Percentiles rank a stretch among this genome's conserved stretches.
phyloP scores from a whole-genome alignment of 2,113 vertebrate species.

The Raja brachyura region DNA sequence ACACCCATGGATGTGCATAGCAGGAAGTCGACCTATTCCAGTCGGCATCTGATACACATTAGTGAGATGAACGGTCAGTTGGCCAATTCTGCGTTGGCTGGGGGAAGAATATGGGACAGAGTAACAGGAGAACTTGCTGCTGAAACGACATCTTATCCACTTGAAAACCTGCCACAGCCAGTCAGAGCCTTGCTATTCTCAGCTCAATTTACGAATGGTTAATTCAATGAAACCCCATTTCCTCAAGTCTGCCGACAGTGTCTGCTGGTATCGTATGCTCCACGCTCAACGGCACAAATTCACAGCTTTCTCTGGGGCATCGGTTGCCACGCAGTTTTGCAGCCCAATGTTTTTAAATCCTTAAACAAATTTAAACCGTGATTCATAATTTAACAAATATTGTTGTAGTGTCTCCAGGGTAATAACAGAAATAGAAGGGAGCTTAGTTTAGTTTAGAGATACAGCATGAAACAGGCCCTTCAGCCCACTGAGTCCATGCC shows the following conservation, averaged over 20 bases:
- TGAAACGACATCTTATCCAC: no score
- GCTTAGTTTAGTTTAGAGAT: no score
- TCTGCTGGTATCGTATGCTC: neutral
- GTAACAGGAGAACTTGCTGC: no score
- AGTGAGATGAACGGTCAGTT: neutral
- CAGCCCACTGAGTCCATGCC: no score
- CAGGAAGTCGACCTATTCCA: neutral
- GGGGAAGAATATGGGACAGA: neutral
- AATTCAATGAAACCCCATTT: neutral
- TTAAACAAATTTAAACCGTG: no score
- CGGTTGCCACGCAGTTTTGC: neutral
- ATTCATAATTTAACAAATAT: neutral
- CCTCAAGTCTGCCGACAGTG: neutral
- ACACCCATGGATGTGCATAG: neutral
- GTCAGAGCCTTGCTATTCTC: no score
- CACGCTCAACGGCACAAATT: neutral
- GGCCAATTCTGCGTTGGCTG: neutral
- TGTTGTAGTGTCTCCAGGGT: neutral
- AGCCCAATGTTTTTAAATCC: no score
- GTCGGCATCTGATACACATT: neutral
- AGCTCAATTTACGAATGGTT: neutral
- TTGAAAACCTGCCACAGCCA: no score
- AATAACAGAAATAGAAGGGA: neutral
- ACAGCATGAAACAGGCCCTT: no score
- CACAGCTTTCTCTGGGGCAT: neutral